phyloP scores from a whole-genome alignment of 1,140 invertebrate species.

The Diabrotica undecimpunctata region DNA sequence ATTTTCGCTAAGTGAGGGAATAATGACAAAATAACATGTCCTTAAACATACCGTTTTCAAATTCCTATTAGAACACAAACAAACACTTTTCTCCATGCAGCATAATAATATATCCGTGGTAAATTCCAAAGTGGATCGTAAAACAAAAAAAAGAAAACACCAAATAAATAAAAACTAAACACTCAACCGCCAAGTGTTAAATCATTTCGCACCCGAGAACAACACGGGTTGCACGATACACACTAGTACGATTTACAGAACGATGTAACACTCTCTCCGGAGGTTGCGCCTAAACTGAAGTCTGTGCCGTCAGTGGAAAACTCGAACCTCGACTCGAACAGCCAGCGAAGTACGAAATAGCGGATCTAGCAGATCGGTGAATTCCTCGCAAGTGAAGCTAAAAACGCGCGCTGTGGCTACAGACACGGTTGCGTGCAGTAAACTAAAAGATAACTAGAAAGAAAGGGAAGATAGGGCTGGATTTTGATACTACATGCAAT shows the following conservation, averaged over 20 bases:
- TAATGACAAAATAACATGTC: not conserved
- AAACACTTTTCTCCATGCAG: not conserved
- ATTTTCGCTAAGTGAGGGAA: no score
- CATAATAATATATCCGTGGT: not conserved
- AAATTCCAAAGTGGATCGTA: not conserved
- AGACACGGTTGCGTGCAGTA: no score
- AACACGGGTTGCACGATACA: slow-evolving; percentile 1
- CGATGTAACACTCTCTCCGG: no score
- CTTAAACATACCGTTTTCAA: not conserved
- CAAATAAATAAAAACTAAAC: slow-evolving; percentile 1
- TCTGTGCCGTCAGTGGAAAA: not conserved
- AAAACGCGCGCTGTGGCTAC: no score
- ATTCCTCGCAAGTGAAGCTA: not conserved
- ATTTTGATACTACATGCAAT: no score
- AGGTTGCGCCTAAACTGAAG: not conserved
- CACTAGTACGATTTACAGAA: not conserved
- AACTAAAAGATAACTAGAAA: no score
- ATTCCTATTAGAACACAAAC: not conserved
- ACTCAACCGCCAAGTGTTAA: not conserved
- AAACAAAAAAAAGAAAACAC: not conserved
- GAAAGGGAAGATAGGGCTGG: no score
- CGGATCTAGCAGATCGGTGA: not conserved
- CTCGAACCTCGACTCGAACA: not conserved
- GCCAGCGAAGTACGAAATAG: not conserved
- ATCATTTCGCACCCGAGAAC: not conserved